Evolutionary conservation across 2,888 invertebrate species (phyloP).

Genomic region (Chaetogeoica ovagalla): DNA sequence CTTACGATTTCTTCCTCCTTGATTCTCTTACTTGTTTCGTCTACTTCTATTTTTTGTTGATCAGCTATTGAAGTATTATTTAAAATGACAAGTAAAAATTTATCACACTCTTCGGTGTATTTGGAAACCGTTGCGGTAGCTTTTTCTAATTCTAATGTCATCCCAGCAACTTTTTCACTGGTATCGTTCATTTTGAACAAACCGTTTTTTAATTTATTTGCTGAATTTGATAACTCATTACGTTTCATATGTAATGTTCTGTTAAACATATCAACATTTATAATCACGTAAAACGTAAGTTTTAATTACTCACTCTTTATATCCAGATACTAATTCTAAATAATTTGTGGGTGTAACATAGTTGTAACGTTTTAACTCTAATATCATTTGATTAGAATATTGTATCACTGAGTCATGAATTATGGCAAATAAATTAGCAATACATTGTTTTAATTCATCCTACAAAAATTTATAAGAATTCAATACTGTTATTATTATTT

Average conservation of each 20-base stretch:
- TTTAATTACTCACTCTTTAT: constrained; percentile 69
- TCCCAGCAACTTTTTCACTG: constrained; percentile 75
- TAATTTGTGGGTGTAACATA: constrained; percentile 90
- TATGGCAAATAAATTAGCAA: constrained; percentile 76
- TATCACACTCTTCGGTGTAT: constrained; percentile 77
- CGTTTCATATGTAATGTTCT: constrained; percentile 76
- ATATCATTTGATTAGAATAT: constrained; percentile 72
- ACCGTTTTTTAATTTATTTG: constrained; percentile 80
- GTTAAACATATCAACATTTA: not conserved
- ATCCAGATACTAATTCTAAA: constrained; percentile 80
- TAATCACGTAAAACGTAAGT: constrained; percentile 25
- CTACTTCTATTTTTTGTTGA: constrained; percentile 75
- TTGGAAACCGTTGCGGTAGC: constrained; percentile 69
- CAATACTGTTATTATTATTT: not conserved
- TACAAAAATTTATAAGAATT: constrained; percentile 57
- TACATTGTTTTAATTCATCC: constrained; percentile 67
- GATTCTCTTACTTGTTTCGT: constrained; percentile 73
- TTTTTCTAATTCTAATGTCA: constrained; percentile 80
- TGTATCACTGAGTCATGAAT: constrained; percentile 81
- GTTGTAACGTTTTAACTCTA: constrained; percentile 77
- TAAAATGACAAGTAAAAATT: constrained; percentile 80
- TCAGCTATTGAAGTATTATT: constrained; percentile 81
- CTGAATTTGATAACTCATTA: constrained; percentile 70
- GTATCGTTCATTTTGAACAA: constrained; percentile 87
- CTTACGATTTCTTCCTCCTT: constrained; percentile 79